phyloP scores from a whole-genome alignment of 2,113 vertebrate genomes.

The Carassius gibelio region DNA sequence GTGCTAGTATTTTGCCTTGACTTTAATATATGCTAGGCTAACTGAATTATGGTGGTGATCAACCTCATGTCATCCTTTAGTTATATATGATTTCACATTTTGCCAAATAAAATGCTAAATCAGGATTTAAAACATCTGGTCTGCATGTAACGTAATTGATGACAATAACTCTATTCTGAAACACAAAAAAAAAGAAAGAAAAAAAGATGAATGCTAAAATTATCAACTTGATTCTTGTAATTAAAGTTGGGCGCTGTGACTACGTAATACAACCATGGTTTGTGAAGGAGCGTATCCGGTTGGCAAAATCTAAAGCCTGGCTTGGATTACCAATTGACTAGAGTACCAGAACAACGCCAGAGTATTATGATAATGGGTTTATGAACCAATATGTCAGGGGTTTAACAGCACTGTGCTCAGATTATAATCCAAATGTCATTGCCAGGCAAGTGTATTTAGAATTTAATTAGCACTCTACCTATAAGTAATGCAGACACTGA shows the following conservation, averaged over 20 bases:
- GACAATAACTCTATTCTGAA: not conserved
- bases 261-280: slow-evolving; percentile 1
- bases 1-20: not conserved
- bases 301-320: slow-evolving; percentile 39
- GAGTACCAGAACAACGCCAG: not conserved
- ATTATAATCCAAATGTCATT: not conserved
- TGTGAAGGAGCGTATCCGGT: slow-evolving; percentile 27
- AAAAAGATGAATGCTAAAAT: not conserved
- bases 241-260: not conserved
- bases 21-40: not conserved
- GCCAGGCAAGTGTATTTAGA: not conserved
- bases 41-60: not conserved
- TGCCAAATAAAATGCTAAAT: not conserved
- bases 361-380: not conserved
- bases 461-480: not conserved
- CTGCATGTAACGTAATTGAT: not conserved
- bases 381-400: not conserved
- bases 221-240: not conserved
- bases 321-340: not conserved
- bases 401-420: not conserved
- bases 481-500: not conserved
- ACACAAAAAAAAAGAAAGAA: not conserved
- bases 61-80: not conserved
- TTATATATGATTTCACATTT: too few species aligned
- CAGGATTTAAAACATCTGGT: not conserved